These are phyloP conservation scores for Panthera leo DNA, from an alignment of 2,113 vertebrate genomes.

Conservation along the genomic window DNA sequence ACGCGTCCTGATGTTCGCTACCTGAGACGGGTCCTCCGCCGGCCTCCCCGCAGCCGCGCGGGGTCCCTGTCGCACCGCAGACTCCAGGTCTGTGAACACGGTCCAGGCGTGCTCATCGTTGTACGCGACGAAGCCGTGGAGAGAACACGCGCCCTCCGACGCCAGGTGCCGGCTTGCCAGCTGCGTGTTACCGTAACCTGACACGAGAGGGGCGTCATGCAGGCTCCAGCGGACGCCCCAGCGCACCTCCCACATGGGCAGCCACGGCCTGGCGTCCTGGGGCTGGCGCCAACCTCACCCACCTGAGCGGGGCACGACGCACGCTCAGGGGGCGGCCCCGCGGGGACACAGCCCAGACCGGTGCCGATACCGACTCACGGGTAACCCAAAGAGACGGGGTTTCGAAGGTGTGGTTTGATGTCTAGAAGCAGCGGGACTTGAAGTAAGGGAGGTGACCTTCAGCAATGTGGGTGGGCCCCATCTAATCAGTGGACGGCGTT, in stretches of 20 bases:
- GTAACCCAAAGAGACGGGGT: background rate
- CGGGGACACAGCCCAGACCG: background rate
- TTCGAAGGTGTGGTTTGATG: rapidly evolving
- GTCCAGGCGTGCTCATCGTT: slow-evolving; percentile 86
- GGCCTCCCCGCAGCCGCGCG: slow-evolving; percentile 79
- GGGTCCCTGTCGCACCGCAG: slow-evolving; percentile 86
- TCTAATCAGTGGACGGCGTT: background rate
- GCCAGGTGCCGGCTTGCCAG: slow-evolving; percentile 83
- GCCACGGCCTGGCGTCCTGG: too few relatives aligned
- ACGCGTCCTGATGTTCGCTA: background rate
- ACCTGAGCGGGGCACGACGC: too few relatives aligned
- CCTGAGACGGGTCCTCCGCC: slow-evolving; percentile 83
- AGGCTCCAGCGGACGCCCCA: background rate
- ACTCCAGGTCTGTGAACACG: slow-evolving; percentile 88
- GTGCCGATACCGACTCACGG: too few relatives aligned
- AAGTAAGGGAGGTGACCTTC: rapidly evolving
- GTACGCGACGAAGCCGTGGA: slow-evolving; percentile 86
- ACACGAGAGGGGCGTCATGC: rapidly evolving
- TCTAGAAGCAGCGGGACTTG: background rate
- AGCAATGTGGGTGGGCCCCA: rapidly evolving
- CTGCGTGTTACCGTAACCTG: slow-evolving; percentile 89
- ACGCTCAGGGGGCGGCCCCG: background rate
- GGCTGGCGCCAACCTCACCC: too few relatives aligned
- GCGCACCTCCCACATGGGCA: too few relatives aligned
- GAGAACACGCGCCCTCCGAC: slow-evolving; percentile 84